Base-by-base conservation (phyloP, 2,888 invertebrate genomes). In the Nomada fucata region DNA sequence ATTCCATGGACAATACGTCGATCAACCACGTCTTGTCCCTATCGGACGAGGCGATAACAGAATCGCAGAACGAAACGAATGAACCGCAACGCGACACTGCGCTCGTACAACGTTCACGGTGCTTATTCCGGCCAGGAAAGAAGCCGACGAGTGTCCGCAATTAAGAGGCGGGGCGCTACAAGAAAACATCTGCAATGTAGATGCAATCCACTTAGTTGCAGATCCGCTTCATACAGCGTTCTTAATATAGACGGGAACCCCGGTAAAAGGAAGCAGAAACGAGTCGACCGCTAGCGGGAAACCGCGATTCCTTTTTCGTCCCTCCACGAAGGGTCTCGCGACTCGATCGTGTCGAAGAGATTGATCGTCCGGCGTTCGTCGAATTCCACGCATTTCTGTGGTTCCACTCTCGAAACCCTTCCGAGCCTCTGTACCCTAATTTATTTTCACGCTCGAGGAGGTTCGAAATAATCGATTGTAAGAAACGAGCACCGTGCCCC, bases 101-200 rank as follows among this genome's bases (percentile, higher is more conserved):
- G 11, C 50, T 52, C 18, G 44, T 23, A 11, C 36, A 26, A 13
- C 23, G 42, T 69, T 50, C 60, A 65, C 67, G 23, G 69, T 20
- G 52, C 13, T 63, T 59, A 42, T 75, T 68, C 57, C 59, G n/a
- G 47, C 57, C 63, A 18, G 78, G 63, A 78, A 79, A 68, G 73
- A 79, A 64, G 15, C 50, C 57, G 73, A 81, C 20, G 67, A 79
- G 79, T 67, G 72, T 72, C 57, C 61, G 79, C 79, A 79, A 79
- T 79, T 79, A 79, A 79, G 78, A 74, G 80, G 81, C 74, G 69
- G 69, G 59, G 61, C 75, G 60, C 20, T 60, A 50, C 70, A 60
- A 69, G 80, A 69, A 80, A 74, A 79, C 63, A 80, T 82, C 80
- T 82, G 82, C 82, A 80, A 68, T 75, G 82, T 79, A 82, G 80